Conservation (phyloP, 2,797 vertebrate species). For the Dromococcyx pavoninus region DNA sequence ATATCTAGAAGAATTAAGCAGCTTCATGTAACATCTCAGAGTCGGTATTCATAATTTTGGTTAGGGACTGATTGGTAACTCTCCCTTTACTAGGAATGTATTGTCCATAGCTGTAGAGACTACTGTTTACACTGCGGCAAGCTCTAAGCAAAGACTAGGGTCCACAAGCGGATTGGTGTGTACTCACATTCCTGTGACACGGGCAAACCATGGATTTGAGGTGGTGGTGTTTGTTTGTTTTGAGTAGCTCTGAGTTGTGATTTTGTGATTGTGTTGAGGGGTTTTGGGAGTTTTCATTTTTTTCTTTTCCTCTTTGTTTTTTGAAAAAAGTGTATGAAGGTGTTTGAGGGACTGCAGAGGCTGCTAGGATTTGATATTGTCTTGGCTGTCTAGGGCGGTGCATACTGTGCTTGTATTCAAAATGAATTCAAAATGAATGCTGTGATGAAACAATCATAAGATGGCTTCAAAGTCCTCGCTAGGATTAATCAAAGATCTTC, state of each 20-base stretch:
- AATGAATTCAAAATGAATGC: not conserved
- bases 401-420: not conserved
- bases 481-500: not conserved
- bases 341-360: not conserved
- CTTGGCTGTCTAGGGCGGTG: not conserved
- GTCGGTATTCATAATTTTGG: not conserved
- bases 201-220: not conserved
- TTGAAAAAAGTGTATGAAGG: not conserved
- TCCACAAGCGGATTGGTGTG: not conserved
- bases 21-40: not conserved
- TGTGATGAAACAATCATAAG: not conserved
- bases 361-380: not conserved
- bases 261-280: not conserved
- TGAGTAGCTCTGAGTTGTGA: not conserved
- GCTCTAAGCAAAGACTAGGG: not conserved
- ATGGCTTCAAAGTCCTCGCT: not conserved
- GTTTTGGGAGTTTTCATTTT: accelerated
- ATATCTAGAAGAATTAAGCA: not conserved
- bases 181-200: not conserved
- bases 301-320: not conserved
- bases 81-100: not conserved
- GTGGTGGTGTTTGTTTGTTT: not conserved
- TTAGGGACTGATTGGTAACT: not conserved
- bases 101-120: not conserved
- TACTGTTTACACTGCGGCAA: not conserved